phyloP scores from a whole-genome alignment of 1,140 invertebrate genomes.

The Andrena cerasifolii region DNA sequence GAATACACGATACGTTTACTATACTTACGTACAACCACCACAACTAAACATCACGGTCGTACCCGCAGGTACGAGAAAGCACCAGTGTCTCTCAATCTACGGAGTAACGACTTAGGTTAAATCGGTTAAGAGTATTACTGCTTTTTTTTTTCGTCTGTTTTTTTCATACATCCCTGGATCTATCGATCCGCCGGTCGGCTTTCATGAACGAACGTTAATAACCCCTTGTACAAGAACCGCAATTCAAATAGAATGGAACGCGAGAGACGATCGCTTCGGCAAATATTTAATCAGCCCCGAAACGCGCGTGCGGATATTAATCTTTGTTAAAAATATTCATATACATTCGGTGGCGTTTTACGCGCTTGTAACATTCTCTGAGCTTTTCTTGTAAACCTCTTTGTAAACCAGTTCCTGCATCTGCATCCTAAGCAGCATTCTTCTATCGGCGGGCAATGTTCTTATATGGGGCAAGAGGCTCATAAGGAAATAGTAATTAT shows the following conservation, averaged over 20 bases:
- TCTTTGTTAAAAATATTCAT: slow-evolving; percentile 35
- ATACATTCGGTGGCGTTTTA: slow-evolving; percentile 4
- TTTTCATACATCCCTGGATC: not conserved
- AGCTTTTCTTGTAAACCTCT: slow-evolving; percentile 78
- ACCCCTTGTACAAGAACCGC: not conserved
- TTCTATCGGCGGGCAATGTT: slow-evolving; percentile 74
- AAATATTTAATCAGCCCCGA: not conserved
- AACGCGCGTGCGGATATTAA: slow-evolving; percentile 2
- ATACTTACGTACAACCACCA: slow-evolving; percentile 39
- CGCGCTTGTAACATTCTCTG: slow-evolving; percentile 22
- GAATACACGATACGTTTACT: slow-evolving; percentile 46
- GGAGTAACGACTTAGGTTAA: not conserved
- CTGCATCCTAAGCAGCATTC: slow-evolving; percentile 79
- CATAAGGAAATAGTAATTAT: slow-evolving; percentile 80
- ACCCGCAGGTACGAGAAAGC: slow-evolving; percentile 71
- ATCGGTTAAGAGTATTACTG: not conserved
- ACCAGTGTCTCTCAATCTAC: slow-evolving; percentile 70
- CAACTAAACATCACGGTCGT: slow-evolving; percentile 57
- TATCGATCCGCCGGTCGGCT: not conserved
- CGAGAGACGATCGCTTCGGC: too few species aligned
- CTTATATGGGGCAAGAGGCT: slow-evolving; percentile 79
- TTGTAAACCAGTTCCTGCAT: slow-evolving; percentile 81
- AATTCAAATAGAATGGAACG: not conserved
- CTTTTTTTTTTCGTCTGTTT: not conserved
- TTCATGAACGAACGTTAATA: not conserved